Percentiles rank a stretch among this genome's conserved stretches.
These are phyloP conservation scores for Todus mexicanus DNA, from an alignment of 2,797 vertebrate species.

Conservation along the genomic window DNA sequence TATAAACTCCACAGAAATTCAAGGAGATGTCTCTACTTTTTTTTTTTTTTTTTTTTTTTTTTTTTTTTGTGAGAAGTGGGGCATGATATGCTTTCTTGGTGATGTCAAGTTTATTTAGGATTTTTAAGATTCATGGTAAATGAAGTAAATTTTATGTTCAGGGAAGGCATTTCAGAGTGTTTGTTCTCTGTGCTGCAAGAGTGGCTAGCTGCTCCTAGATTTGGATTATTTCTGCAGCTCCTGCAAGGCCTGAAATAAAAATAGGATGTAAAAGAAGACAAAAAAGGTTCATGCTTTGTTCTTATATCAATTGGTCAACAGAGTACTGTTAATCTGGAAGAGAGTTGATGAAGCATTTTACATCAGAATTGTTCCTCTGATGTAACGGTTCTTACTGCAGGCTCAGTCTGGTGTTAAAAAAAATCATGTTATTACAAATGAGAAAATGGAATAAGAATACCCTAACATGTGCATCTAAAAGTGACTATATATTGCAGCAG, in stretches of 20 bases:
- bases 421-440: neutral
- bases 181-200: neutral
- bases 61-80: neutral
- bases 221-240: neutral
- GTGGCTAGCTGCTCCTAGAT: neutral
- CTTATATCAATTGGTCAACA: neutral
- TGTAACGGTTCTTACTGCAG: conserved; percentile 11
- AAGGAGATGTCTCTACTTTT: neutral
- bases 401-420: neutral
- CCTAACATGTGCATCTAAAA: neutral
- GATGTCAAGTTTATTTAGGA: neutral
- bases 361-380: conserved; percentile 1
- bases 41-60: neutral
- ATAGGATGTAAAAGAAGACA: neutral
- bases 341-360: conserved; percentile 8
- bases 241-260: neutral
- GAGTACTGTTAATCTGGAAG: neutral
- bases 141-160: neutral
- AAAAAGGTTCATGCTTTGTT: neutral
- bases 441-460: neutral
- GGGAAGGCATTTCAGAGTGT: neutral
- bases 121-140: neutral
- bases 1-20: neutral
- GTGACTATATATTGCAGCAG: neutral
- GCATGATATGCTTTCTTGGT: neutral